These are phyloP conservation scores for Vulpes ferrilata DNA, from an alignment of 2,113 vertebrate species.

Conservation along the genomic window DNA sequence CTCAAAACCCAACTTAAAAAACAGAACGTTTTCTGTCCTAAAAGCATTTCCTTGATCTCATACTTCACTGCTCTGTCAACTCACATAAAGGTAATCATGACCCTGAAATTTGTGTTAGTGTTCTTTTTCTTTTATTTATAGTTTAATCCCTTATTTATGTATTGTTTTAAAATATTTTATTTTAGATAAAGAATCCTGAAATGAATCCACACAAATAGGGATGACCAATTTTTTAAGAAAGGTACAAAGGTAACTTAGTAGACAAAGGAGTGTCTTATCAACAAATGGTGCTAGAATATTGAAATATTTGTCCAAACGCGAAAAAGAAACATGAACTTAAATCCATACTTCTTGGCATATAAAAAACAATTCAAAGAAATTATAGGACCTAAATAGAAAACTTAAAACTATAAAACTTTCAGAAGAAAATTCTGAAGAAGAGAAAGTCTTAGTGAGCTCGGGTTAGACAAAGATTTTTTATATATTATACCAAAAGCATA, in stretches of 20 bases:
- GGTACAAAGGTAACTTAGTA: not conserved
- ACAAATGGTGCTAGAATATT: not conserved
- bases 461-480: not conserved
- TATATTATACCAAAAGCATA: not conserved
- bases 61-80: not conserved
- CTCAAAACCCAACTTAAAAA: not conserved
- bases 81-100: not conserved
- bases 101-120: not conserved
- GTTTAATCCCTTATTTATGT: not conserved
- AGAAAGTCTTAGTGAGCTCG: not conserved
- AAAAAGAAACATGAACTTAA: not conserved
- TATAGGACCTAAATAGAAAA: not conserved
- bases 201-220: not conserved
- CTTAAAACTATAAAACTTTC: not conserved
- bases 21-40: not conserved
- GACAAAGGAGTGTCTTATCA: not conserved
- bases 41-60: not conserved
- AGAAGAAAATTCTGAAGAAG: not conserved
- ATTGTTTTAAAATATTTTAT: not conserved
- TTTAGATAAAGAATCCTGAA: not conserved
- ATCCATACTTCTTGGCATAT: not conserved
- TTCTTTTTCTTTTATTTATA: conserved; percentile 27
- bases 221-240: not conserved
- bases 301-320: not conserved
- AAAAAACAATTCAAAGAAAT: not conserved